phyloP scores from a whole-genome alignment of 2,113 vertebrate genomes.

The Salvelinus sp. region DNA sequence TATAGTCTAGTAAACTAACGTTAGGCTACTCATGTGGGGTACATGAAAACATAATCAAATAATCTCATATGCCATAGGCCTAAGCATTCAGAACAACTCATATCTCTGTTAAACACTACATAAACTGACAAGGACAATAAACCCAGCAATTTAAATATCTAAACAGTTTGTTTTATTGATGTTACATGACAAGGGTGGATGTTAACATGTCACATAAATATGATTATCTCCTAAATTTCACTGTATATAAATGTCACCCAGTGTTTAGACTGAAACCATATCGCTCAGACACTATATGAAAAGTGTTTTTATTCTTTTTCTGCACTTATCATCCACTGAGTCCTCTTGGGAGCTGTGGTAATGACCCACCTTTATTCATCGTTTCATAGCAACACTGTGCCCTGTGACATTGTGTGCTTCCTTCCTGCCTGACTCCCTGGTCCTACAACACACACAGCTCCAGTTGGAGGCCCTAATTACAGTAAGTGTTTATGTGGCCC shows the following conservation, averaged over 20 bases:
- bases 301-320: background rate
- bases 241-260: background rate
- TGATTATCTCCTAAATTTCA: too few relatives aligned
- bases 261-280: too few relatives aligned
- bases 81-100: too few relatives aligned
- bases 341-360: background rate
- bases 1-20: too few relatives aligned
- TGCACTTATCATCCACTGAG: background rate
- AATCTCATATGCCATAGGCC: too few relatives aligned
- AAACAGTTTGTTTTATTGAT: background rate
- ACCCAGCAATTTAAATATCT: too few relatives aligned
- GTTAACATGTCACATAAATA: background rate
- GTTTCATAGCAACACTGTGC: constrained; percentile 15
- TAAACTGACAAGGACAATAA: too few relatives aligned
- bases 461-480: background rate
- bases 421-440: background rate
- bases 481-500: too few relatives aligned
- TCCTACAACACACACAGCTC: background rate
- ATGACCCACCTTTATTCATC: constrained; percentile 22
- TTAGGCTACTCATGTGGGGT: background rate
- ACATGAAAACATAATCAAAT: too few relatives aligned
- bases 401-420: constrained; percentile 13
- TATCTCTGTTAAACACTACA: too few relatives aligned
- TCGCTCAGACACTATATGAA: background rate
- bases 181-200: background rate